Conservation (phyloP, 2,113 vertebrate genomes). For the Anthoscopus minutus region DNA sequence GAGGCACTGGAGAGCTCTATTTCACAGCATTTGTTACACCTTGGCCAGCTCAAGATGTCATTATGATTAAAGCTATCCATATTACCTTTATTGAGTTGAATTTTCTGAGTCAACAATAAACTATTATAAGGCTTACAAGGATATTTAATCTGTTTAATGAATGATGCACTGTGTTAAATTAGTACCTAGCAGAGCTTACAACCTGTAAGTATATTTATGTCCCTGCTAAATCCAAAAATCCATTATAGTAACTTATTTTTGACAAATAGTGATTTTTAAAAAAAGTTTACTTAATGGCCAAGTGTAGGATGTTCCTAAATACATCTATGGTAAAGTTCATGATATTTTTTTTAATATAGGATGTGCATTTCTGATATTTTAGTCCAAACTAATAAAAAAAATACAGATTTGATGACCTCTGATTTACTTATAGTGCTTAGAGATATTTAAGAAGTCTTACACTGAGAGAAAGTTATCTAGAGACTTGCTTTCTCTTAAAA, state of each 20-base stretch:
- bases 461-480: background rate
- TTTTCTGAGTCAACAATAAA: slow-evolving; percentile 5
- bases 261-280: background rate
- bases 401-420: background rate
- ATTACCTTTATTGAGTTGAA: background rate
- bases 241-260: background rate
- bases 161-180: slow-evolving; percentile 27
- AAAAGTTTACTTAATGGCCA: background rate
- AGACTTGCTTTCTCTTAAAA: background rate
- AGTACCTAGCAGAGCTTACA: slow-evolving; percentile 11
- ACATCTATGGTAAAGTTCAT: background rate
- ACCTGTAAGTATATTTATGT: slow-evolving; percentile 5
- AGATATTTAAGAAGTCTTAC: background rate
- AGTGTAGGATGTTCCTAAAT: background rate
- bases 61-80: slow-evolving; percentile 19
- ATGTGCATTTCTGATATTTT: background rate
- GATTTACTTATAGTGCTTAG: background rate
- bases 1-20: background rate
- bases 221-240: background rate
- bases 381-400: background rate
- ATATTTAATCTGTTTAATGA: slow-evolving; percentile 33
- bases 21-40: background rate
- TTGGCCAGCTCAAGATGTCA: background rate
- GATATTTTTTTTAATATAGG: background rate
- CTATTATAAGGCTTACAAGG: slow-evolving; percentile 20